Evolutionary conservation across 2,797 vertebrate genomes (phyloP).

Genomic region (Apogon hyalosoma): DNA sequence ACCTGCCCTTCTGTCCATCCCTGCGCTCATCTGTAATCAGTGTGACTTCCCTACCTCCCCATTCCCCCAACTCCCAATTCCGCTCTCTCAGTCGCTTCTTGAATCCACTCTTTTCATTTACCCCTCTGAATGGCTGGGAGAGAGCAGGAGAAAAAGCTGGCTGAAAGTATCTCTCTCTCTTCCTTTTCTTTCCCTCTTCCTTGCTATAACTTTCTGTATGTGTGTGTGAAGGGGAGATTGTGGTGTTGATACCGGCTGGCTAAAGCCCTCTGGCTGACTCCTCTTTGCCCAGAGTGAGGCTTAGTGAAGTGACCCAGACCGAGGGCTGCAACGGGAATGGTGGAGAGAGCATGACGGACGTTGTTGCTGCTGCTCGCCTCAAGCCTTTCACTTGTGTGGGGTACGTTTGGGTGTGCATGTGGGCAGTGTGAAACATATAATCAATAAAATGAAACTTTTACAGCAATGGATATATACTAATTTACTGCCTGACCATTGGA

Average conservation of each 20-base stretch:
- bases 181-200: conserved; percentile 12
- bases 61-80: conserved; percentile 53
- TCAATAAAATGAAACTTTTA: conserved; percentile 40
- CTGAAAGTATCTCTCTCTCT: conserved; percentile 42
- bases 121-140: conserved; percentile 59
- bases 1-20: conserved; percentile 46
- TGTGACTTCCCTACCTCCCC: conserved; percentile 49
- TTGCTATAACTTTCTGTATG: conserved; percentile 16
- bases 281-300: conserved; percentile 54
- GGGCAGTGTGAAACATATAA: conserved; percentile 30
- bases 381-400: conserved; percentile 25
- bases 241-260: conserved; percentile 40
- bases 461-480: conserved; percentile 12
- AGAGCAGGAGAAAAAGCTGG: conserved; percentile 61
- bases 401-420: conserved; percentile 12
- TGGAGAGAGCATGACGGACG: conserved; percentile 33
- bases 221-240: conserved; percentile 22
- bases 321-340: conserved; percentile 31
- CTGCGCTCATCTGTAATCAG: conserved; percentile 76
- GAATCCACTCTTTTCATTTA: conserved; percentile 78
- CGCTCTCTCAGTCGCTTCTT: conserved; percentile 60
- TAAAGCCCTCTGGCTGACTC: conserved; percentile 63
- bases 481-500: conserved; percentile 7
- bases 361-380: conserved; percentile 20
- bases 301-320: conserved; percentile 63